These are phyloP conservation scores for Nymphicus hollandicus DNA, from an alignment of 2,113 vertebrate genomes.

Conservation along the genomic window DNA sequence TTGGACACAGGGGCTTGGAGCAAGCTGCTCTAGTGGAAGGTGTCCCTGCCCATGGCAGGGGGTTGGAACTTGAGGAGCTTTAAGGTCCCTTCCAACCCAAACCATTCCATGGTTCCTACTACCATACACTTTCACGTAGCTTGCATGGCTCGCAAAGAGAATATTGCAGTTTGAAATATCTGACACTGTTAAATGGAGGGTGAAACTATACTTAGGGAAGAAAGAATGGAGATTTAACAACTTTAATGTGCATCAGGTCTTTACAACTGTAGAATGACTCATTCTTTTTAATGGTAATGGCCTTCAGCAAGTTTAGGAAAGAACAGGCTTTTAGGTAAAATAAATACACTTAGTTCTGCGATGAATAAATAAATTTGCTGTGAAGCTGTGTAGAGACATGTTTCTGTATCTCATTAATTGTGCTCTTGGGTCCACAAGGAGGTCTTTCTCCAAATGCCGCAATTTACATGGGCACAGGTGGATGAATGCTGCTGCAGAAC, in stretches of 20 bases:
- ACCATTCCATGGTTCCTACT: not conserved
- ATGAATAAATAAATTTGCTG: not conserved
- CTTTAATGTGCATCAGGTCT: not conserved
- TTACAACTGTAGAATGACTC: slow-evolving; percentile 15
- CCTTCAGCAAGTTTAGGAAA: slow-evolving; percentile 11
- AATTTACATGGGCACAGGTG: not conserved
- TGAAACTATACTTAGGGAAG: not conserved
- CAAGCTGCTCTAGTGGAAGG: not conserved
- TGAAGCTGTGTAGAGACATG: not conserved
- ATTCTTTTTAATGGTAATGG: not conserved
- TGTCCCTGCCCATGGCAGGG: not conserved
- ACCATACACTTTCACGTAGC: not conserved
- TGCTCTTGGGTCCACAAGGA: not conserved
- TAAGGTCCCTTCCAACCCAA: not conserved
- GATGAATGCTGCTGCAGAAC: not conserved
- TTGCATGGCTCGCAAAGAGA: not conserved
- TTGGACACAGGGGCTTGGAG: not conserved
- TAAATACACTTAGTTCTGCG: not conserved
- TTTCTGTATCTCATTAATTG: not conserved
- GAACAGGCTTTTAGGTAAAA: slow-evolving; percentile 22
- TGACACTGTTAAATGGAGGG: not conserved
- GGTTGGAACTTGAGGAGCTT: not conserved
- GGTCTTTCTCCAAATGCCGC: not conserved
- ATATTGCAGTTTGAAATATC: not conserved
- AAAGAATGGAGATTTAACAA: not conserved